Conservation (phyloP, 2,113 vertebrate genomes). For the Myanophis thanlyinensis region DNA sequence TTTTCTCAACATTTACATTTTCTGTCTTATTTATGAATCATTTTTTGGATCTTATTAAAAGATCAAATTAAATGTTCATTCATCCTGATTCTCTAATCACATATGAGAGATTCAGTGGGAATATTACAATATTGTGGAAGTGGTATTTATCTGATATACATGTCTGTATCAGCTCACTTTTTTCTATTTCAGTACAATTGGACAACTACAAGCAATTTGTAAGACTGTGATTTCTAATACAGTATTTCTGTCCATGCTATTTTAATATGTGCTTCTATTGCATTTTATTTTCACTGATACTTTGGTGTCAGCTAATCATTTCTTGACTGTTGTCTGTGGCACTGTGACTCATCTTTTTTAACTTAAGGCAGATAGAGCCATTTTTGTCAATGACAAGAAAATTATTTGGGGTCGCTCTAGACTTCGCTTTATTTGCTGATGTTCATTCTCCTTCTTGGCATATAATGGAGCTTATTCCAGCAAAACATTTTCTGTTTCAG, state of each 20-base stretch:
- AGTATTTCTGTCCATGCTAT: not conserved
- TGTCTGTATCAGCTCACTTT: not conserved
- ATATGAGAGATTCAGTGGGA: not conserved
- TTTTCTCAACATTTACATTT: not conserved
- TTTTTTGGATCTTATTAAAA: not conserved
- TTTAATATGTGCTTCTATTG: not conserved
- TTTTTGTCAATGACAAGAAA: not conserved
- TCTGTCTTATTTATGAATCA: not conserved
- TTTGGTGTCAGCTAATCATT: slow-evolving; percentile 8
- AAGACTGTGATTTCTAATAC: not conserved
- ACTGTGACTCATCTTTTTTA: not conserved
- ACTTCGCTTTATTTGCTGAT: not conserved
- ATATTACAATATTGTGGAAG: not conserved
- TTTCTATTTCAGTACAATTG: not conserved
- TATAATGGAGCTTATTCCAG: not conserved
- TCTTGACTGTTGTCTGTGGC: slow-evolving; percentile 9
- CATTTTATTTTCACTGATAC: not conserved
- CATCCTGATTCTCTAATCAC: not conserved
- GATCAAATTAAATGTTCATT: not conserved
- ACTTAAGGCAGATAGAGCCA: not conserved
- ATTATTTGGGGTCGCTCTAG: not conserved
- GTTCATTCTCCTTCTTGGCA: not conserved
- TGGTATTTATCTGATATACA: not conserved
- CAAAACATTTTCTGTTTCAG: not conserved
- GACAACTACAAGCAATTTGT: not conserved